Evolutionary conservation across 2,888 invertebrate genomes (phyloP), one percentile per base, ranked within the genome.

Genomic region (Drosophila niveifrons): DNA sequence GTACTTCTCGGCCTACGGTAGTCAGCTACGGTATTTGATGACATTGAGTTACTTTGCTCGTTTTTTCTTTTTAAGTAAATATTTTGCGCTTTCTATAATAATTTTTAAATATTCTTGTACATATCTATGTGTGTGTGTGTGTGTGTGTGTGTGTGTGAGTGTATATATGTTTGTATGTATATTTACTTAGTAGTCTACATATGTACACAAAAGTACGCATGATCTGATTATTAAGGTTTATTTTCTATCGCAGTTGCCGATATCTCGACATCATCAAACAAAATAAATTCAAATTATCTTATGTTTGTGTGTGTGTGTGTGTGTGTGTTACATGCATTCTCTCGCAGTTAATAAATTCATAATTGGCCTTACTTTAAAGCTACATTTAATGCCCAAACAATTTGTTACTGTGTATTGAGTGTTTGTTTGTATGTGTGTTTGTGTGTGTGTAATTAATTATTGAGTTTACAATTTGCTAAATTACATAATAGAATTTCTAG

Each of bases 381-480:
- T 63, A 72, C 70, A 39, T n/a, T 55, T 41, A 53, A 36, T 53
- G 52, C 13, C 39, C 51, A 61, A 44, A 53, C 29, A 15, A 36
- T 53, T 39, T 53, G 15, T 29, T 31, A 39, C 47, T 66, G 67
- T 78, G 15, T 71, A 29, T 67, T 23, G 53, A 57, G 36, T 50
- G 47, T 64, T 44, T 63, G 51, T 70, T 47, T 69, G 36, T 50
- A 43, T 64, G 47, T 63, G 51, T 70, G 50, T 69, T 62, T 75
- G n/a, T 66, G 50, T 66, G 67, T 51, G 61, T 59, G 63, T 69
- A 63, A 64, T 61, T 82, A 66, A 72, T 55, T 72, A 55, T 73
- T 81, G 74, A 72, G 82, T 82, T 84, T 80, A 82, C 76, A 82
- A 74, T 86, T 81, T 78, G 74, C 86, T 83, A 83, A 82, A 82